A percentile compares a stretch with the other conserved stretches of the same genome.
Evolutionary conservation across 1,140 invertebrate genomes (phyloP).

Genomic region (Schlechtendalia chinensis): DNA sequence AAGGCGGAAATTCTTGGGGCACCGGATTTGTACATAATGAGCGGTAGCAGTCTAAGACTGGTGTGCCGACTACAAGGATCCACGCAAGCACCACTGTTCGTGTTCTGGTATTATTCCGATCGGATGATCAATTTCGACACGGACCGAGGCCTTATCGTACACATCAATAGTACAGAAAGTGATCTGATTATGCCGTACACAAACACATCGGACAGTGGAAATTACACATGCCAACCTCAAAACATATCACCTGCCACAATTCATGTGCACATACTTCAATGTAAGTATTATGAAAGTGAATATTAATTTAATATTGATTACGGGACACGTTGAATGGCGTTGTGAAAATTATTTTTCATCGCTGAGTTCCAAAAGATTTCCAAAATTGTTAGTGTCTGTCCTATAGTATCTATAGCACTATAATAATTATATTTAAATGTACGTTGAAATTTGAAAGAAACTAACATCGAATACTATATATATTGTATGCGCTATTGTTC

Average conservation of each 20-base stretch:
- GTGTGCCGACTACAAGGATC: conserved; percentile 70
- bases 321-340: too few species aligned
- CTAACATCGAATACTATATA: too few species aligned
- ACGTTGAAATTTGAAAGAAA: too few species aligned
- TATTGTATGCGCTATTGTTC: too few species aligned
- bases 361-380: too few species aligned
- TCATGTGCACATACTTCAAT: conserved; percentile 82
- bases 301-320: too few species aligned
- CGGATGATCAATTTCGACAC: conserved; percentile 61
- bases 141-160: conserved; percentile 53
- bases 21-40: conserved; percentile 72
- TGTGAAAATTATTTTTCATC: too few species aligned
- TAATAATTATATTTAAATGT: too few species aligned
- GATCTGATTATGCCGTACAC: conserved; percentile 56
- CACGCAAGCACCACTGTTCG: conserved; percentile 73
- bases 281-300: conserved; percentile 54
- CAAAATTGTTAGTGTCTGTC: too few species aligned
- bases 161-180: conserved; percentile 56
- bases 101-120: conserved; percentile 68
- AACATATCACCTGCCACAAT: conserved; percentile 80
- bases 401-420: too few species aligned
- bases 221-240: conserved; percentile 83
- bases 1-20: conserved; percentile 72
- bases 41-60: conserved; percentile 69
- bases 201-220: conserved; percentile 68